These are phyloP conservation scores for Opisthocomus hoazin DNA, from an alignment of 2,113 vertebrate species.

Conservation along the genomic window DNA sequence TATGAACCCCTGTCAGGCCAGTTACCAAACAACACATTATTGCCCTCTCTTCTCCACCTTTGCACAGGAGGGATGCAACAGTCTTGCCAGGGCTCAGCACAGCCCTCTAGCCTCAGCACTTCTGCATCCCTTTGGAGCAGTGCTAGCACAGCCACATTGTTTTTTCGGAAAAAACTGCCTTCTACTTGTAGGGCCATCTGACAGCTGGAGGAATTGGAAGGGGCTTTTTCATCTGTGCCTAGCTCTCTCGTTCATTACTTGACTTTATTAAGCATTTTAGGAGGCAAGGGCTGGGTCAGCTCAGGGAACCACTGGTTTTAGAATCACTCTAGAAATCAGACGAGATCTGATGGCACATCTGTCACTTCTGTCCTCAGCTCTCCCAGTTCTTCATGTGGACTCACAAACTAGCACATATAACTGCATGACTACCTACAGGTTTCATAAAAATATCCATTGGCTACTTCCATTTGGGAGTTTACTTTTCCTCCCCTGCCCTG, in stretches of 20 bases:
- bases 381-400: neutral
- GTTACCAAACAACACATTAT: neutral
- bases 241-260: accelerated
- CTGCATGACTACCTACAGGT: neutral
- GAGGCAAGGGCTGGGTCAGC: neutral
- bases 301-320: neutral
- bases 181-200: neutral
- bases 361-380: neutral
- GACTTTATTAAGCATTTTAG: neutral
- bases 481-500: neutral
- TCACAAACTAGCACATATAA: neutral
- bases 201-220: neutral
- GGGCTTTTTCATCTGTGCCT: too few relatives aligned
- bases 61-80: neutral
- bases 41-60: accelerated
- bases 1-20: neutral
- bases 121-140: neutral
- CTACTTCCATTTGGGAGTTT: neutral
- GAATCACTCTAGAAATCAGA: neutral
- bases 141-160: accelerated
- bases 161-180: neutral
- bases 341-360: neutral
- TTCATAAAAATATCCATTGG: neutral
- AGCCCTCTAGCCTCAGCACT: neutral
- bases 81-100: neutral